Base-by-base conservation (phyloP, 1,140 invertebrate species). In the Paraescarpia echinospica region DNA sequence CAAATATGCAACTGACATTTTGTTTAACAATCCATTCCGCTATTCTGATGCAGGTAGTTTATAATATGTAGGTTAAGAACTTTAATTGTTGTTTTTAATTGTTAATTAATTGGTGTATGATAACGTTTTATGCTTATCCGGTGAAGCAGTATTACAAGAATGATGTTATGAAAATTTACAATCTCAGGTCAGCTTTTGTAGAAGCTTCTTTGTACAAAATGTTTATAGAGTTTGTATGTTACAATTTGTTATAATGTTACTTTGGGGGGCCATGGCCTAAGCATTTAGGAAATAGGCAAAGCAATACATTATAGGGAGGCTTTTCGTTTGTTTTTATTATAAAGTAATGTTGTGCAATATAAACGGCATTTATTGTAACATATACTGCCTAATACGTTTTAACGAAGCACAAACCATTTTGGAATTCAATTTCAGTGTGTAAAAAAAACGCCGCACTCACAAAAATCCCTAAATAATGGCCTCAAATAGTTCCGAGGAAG, bases 1-100 rank as follows among this genome's bases (percentile, higher is more conserved):
- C 2, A 77, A 5, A 77, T 77, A 77, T 77, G 59, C 59, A 77
- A 14, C 8, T 8, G 8, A 9, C 18, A 18, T 51, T 51, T 51
- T 51, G 48, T 77, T 77, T 77, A 77, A 12, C 31, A 95, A 94
- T 33, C 92, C 94, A 14, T 94, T 95, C 93, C 93, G 95, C 12
- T 94, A 95, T 92, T 94, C 94, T 89, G 93, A 14, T 27, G 22
- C 59, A 77, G 59, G 59, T 77, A 77, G 59, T 77, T 77, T 77
- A 77, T 77, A 41, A 14, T 77, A n/a, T n/a, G 8, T 22, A 77
- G 59, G 59, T 77, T 77, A 77, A 77, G 59, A 31, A 27, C 59
- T 18, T 77, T 51, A 51, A 51, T 51, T 51, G 48, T 51, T 51
- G 18, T 51, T 9, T 12, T 77, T 77, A 27, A 77, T 77, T 77